Percentiles rank a stretch among this genome's conserved stretches.
phyloP scores from a whole-genome alignment of 53 echinoderm and acorn worm genomes.

The Crossaster papposus region DNA sequence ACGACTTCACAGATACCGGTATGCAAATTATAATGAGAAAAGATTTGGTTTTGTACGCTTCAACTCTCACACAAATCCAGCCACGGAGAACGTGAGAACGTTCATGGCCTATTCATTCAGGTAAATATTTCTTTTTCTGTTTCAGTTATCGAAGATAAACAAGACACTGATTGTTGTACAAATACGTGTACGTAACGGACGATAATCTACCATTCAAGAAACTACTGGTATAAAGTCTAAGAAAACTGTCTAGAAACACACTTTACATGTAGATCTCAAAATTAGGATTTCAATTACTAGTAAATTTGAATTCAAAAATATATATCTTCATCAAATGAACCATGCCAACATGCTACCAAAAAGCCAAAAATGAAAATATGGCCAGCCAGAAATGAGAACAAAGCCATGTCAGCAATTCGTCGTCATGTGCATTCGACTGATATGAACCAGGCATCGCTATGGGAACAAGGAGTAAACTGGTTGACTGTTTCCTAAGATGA shows the following conservation, averaged over 20 bases:
- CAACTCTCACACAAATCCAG: no score
- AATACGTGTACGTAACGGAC: no score
- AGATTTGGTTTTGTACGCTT: no score
- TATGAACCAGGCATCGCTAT: background rate
- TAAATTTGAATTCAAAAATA: background rate
- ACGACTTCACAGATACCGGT: no score
- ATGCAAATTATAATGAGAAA: no score
- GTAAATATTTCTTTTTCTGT: no score
- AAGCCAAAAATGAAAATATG: constrained; percentile 2
- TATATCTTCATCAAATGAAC: background rate
- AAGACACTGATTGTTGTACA: no score
- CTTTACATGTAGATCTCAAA: background rate
- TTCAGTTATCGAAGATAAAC: no score
- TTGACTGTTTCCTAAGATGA: background rate
- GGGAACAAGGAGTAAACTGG: background rate
- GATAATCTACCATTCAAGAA: background rate
- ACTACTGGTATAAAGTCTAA: background rate
- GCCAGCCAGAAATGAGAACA: constrained; percentile 2
- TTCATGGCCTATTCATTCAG: no score
- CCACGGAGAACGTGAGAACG: no score
- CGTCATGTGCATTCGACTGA: background rate
- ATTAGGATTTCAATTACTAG: background rate
- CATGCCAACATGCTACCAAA: background rate
- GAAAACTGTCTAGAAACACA: background rate
- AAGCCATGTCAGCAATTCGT: background rate